A percentile compares a stretch with the other conserved stretches of the same genome.
Conservation (phyloP, 2,888 invertebrate genomes). For the Melieria crassipennis region DNA sequence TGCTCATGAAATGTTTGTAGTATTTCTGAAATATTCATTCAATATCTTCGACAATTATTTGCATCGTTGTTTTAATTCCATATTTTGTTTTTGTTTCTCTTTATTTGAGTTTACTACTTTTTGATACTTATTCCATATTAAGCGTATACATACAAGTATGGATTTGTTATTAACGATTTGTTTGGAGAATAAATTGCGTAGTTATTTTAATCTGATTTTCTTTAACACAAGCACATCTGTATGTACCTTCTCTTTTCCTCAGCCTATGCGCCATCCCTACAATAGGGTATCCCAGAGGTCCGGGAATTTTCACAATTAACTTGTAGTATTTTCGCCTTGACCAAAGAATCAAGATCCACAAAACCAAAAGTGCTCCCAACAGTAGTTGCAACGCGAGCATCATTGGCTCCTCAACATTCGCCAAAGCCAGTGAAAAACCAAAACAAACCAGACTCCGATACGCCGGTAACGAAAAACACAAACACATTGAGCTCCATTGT, state of each 20-base stretch:
- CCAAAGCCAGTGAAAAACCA: no score
- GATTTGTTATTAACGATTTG: no score
- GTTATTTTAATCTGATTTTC: not conserved
- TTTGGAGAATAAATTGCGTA: no score
- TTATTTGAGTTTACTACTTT: no score
- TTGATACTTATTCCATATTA: no score
- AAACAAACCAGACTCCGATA: no score
- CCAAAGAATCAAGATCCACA: constrained; percentile 59
- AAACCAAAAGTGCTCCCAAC: constrained; percentile 44
- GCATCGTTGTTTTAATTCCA: no score
- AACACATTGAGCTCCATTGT: no score
- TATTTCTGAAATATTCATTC: constrained; percentile 45
- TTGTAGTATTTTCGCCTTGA: constrained; percentile 55
- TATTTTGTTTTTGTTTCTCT: no score
- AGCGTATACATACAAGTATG: not conserved
- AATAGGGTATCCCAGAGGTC: constrained; percentile 58
- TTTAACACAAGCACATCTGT: no score
- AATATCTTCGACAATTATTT: no score
- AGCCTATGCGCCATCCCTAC: constrained; percentile 56
- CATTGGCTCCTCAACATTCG: not conserved
- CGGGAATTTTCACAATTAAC: constrained; percentile 54
- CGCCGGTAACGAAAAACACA: no score
- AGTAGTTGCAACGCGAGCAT: constrained; percentile 50
- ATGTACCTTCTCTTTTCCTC: constrained; percentile 54
- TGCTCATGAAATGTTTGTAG: constrained; percentile 45